Evolutionary conservation across 2,113 vertebrate genomes (phyloP).

Genomic region (Heteronetta atricapilla): DNA sequence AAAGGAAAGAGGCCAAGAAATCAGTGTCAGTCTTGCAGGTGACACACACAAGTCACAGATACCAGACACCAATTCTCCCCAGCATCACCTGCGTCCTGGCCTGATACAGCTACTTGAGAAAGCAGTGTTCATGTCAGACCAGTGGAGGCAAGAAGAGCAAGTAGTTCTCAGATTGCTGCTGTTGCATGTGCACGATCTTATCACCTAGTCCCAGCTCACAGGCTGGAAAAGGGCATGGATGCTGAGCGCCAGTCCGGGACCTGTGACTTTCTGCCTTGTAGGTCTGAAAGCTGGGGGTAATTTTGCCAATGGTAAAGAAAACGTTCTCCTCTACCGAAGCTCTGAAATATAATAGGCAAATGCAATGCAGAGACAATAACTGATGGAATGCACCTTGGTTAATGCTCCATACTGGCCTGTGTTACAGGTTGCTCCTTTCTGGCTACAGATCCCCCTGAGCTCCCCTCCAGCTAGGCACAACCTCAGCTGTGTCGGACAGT

Average conservation of each 20-base stretch:
- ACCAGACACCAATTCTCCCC: not conserved
- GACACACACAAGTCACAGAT: not conserved
- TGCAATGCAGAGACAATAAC: too few species aligned
- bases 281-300: too few species aligned
- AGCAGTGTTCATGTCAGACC: not conserved
- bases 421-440: too few species aligned
- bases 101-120: not conserved
- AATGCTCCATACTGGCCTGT: too few species aligned
- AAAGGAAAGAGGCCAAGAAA: not conserved
- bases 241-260: not conserved
- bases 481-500: too few species aligned
- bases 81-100: not conserved
- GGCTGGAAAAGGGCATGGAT: not conserved
- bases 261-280: too few species aligned
- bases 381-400: not conserved
- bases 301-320: not conserved
- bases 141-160: not conserved
- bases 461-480: not conserved
- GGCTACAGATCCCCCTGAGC: too few species aligned
- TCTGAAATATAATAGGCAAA: not conserved
- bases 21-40: not conserved
- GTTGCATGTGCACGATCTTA: rapidly evolving
- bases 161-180: not conserved
- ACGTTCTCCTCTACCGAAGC: not conserved
- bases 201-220: not conserved